Evolutionary conservation across 2,888 invertebrate species (phyloP).

Genomic region (Drosophila mettleri): DNA sequence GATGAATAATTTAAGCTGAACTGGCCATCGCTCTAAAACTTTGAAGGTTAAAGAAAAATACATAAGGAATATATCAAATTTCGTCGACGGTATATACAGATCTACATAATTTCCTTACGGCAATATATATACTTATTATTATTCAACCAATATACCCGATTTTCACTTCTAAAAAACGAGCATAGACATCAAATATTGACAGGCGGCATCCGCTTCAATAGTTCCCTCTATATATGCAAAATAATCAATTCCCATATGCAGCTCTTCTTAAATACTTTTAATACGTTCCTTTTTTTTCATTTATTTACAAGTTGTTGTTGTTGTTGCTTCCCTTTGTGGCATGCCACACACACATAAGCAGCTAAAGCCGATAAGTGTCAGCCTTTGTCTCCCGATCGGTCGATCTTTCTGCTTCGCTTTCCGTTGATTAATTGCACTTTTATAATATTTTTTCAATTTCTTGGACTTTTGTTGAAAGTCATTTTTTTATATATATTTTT

Average conservation of each 20-base stretch:
- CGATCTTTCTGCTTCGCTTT: conserved; percentile 44
- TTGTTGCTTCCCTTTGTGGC: conserved; percentile 26
- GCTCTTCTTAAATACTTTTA: conserved; percentile 67
- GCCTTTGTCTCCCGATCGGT: conserved; percentile 51
- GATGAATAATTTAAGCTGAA: no score
- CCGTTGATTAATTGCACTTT: conserved; percentile 65
- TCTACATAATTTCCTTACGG: no score
- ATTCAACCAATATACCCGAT: not conserved
- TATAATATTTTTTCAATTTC: conserved; percentile 55
- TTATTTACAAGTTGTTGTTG: conserved; percentile 50
- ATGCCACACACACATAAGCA: conserved; percentile 50
- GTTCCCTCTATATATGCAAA: conserved; percentile 48
- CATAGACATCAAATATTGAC: conserved; percentile 70
- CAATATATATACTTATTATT: no score
- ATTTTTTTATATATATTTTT: conserved; percentile 1
- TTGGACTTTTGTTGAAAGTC: conserved; percentile 26
- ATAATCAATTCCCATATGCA: conserved; percentile 56
- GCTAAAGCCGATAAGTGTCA: conserved; percentile 79
- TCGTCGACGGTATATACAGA: no score
- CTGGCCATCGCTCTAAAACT: not conserved
- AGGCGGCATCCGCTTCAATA: conserved; percentile 60
- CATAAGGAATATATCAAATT: not conserved
- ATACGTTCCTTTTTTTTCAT: conserved; percentile 55
- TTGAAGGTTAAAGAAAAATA: not conserved
- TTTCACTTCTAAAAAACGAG: not conserved